Evolutionary conservation across 2,888 invertebrate species (phyloP).

Genomic region (Ypsolopha scabrella): DNA sequence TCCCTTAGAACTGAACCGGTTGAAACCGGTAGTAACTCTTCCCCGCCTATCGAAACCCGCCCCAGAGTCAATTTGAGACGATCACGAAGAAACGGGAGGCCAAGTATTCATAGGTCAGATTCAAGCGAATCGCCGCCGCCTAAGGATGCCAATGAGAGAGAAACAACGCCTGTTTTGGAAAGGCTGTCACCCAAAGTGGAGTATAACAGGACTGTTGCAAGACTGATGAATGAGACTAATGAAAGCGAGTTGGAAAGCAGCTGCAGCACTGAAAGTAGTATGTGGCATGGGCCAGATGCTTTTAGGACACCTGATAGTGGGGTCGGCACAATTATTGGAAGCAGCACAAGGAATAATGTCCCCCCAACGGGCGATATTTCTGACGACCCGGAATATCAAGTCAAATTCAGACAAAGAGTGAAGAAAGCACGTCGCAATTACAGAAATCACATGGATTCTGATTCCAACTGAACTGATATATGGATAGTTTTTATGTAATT

Average conservation of each 20-base stretch:
- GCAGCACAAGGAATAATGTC: conserved; percentile 34
- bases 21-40: conserved; percentile 28
- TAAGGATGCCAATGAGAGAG: conserved; percentile 28
- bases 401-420: conserved; percentile 69
- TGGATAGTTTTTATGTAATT: background rate
- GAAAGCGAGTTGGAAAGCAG: conserved; percentile 64
- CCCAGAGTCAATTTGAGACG: conserved; percentile 30
- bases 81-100: conserved; percentile 35
- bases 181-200: conserved; percentile 13
- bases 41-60: conserved; percentile 27
- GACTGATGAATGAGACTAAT: conserved; percentile 62
- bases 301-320: conserved; percentile 44
- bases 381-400: conserved; percentile 60
- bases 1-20: conserved; percentile 38
- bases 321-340: conserved; percentile 41
- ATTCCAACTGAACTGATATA: conserved; percentile 67
- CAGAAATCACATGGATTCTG: conserved; percentile 74
- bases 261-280: conserved; percentile 50
- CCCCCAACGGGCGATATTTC: conserved; percentile 39
- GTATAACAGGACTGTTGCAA: conserved; percentile 41
- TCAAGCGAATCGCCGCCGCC: conserved; percentile 55
- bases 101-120: conserved; percentile 32
- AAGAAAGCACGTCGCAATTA: conserved; percentile 74
- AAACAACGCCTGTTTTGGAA: conserved; percentile 27
- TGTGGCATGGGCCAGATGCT: conserved; percentile 31